Conservation (phyloP, 2,888 invertebrate species). For the Megalurothrips usitatus region DNA sequence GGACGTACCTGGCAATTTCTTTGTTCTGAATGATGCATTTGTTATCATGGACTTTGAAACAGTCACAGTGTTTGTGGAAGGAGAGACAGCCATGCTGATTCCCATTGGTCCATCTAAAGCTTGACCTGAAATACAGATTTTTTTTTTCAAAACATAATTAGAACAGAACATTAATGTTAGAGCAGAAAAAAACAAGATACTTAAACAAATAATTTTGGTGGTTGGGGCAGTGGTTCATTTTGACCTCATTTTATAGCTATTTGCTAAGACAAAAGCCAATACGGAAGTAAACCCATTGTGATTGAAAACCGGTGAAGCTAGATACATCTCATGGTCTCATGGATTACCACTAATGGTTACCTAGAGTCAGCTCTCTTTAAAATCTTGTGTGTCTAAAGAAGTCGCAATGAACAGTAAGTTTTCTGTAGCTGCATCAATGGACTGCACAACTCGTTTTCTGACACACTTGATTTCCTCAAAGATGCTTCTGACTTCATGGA, state of each 20-base stretch:
- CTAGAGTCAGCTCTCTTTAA: not conserved
- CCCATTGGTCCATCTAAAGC: conserved; percentile 78
- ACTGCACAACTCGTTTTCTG: conserved; percentile 2
- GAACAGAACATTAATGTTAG: conserved; percentile 29
- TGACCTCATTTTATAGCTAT: not conserved
- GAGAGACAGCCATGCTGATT: conserved; percentile 70
- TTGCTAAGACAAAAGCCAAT: not conserved
- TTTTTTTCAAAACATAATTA: conserved; percentile 29
- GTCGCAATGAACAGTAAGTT: not conserved
- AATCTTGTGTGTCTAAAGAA: not conserved
- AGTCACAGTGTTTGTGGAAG: conserved; percentile 63
- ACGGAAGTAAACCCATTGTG: not conserved
- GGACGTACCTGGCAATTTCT: conserved; percentile 83
- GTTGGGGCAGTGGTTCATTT: too few relatives aligned
- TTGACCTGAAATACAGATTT: conserved; percentile 53
- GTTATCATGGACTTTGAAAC: conserved; percentile 94
- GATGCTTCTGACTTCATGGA: not conserved
- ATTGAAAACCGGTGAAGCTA: not conserved
- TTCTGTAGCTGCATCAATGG: conserved; percentile 1
- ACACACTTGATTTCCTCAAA: conserved; percentile 13
- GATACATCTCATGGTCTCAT: not conserved
- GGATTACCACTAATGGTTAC: not conserved
- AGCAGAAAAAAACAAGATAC: conserved; percentile 32
- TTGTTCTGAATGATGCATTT: conserved; percentile 95
- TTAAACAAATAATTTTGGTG: not conserved